A percentile compares a stretch with the other conserved stretches of the same genome.
phyloP scores from a whole-genome alignment of 2,797 vertebrate genomes.

The Enteromius argenteus region DNA sequence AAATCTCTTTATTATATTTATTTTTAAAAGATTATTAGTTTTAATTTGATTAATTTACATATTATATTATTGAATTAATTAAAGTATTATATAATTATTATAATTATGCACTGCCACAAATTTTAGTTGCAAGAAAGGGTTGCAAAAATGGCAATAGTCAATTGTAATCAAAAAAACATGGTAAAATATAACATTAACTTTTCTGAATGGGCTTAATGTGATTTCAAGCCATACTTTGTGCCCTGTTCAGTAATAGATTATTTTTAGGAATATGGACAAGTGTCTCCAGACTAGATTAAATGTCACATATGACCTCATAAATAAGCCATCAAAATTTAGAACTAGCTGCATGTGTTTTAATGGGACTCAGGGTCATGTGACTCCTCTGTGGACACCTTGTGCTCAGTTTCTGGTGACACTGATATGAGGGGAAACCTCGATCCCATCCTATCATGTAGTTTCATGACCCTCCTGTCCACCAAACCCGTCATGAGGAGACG shows the following conservation, averaged over 20 bases:
- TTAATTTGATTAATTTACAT: too few relatives aligned
- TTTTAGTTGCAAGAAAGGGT: not conserved
- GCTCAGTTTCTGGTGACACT: not conserved
- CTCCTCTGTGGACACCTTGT: not conserved
- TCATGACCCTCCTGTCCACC: conserved; percentile 11
- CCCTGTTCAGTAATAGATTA: not conserved
- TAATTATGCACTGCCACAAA: not conserved
- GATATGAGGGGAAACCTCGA: conserved; percentile 3
- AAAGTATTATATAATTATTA: not conserved
- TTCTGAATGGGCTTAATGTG: not conserved
- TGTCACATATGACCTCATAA: not conserved
- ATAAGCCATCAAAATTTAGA: not conserved
- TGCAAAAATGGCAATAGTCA: not conserved
- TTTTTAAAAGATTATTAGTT: too few relatives aligned
- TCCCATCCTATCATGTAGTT: conserved; percentile 14
- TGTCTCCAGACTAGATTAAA: not conserved
- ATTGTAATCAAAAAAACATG: not conserved
- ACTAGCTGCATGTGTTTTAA: not conserved
- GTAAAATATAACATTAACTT: not conserved
- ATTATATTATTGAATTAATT: too few relatives aligned
- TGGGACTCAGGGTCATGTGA: not conserved
- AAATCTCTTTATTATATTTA: too few relatives aligned
- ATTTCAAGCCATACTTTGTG: not conserved
- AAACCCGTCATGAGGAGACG: conserved; percentile 50
- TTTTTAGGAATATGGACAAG: not conserved